Evolutionary conservation across 2,888 invertebrate species (phyloP).

Genomic region (Aporophyla lueneburgensis): DNA sequence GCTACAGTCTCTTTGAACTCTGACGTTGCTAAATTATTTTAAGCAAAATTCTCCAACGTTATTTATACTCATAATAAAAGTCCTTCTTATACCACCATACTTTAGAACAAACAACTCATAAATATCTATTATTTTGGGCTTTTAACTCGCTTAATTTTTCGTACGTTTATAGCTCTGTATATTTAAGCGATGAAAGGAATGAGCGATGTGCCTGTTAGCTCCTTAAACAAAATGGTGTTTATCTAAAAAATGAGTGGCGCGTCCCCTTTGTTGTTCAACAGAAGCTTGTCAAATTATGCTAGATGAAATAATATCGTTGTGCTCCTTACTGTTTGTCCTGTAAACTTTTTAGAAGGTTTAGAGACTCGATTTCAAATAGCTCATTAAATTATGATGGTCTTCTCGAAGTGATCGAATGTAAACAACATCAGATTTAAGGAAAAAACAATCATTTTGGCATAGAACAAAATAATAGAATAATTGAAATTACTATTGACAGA

Average conservation of each 20-base stretch:
- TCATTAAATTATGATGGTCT: constrained; percentile 15
- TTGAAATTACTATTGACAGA: too few relatives aligned
- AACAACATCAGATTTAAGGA: constrained; percentile 5
- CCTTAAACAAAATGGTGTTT: constrained; percentile 48
- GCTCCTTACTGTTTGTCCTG: constrained; percentile 28
- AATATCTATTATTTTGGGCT: constrained; percentile 30
- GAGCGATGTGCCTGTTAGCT: constrained; percentile 46
- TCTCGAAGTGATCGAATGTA: not conserved
- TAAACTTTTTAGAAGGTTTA: constrained; percentile 16
- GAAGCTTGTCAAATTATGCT: constrained; percentile 46
- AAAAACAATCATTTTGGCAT: not conserved
- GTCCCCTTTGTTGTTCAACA: constrained; percentile 37
- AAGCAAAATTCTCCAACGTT: not conserved
- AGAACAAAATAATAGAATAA: too few relatives aligned
- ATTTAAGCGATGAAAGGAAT: constrained; percentile 25
- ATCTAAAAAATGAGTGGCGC: constrained; percentile 32
- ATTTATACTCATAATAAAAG: constrained; percentile 1
- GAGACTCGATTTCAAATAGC: not conserved
- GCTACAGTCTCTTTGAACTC: not conserved
- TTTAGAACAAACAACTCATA: constrained; percentile 41
- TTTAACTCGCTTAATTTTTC: constrained; percentile 25
- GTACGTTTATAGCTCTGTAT: constrained; percentile 22
- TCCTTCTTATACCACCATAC: not conserved
- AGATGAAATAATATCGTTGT: constrained; percentile 44
- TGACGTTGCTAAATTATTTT: constrained; percentile 5